These are phyloP conservation scores for Perdita meconis DNA, from an alignment of 2,888 invertebrate species.

Conservation along the genomic window DNA sequence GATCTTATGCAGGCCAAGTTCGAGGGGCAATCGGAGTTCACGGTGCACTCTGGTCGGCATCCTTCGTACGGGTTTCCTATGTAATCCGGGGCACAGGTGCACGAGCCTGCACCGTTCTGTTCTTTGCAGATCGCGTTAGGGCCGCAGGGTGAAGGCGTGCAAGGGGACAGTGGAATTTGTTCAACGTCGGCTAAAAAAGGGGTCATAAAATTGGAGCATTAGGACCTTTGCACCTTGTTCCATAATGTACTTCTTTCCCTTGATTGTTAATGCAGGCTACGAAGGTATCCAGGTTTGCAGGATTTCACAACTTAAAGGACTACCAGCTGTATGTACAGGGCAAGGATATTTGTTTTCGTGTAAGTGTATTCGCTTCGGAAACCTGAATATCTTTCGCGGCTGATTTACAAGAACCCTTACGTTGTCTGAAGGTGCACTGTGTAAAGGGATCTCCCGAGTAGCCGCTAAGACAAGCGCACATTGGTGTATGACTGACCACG, in stretches of 20 bases:
- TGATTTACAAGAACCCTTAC: conserved; percentile 68
- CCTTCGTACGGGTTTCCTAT: conserved; percentile 89
- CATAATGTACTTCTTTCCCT: neutral
- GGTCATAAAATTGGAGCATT: conserved; percentile 81
- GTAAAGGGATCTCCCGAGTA: conserved; percentile 88
- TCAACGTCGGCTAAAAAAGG: conserved; percentile 59
- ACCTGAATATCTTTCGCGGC: neutral
- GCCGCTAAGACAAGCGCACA: conserved; percentile 86
- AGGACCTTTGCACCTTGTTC: neutral
- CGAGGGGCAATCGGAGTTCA: conserved; percentile 84
- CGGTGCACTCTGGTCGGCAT: conserved; percentile 84
- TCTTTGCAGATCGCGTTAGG: conserved; percentile 91
- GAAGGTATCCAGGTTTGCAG: neutral
- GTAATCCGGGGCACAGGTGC: conserved; percentile 90
- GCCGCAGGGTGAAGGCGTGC: conserved; percentile 90
- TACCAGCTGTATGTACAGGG: neutral
- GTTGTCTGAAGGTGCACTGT: conserved; percentile 86
- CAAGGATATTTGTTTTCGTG: conserved; percentile 3
- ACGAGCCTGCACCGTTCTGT: conserved; percentile 89
- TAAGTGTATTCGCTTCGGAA: neutral
- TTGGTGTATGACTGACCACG: conserved; percentile 84
- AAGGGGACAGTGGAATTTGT: conserved; percentile 84
- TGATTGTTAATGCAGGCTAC: conserved; percentile 22
- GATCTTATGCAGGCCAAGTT: conserved; percentile 85
- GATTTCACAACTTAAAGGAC: neutral